phyloP scores from a whole-genome alignment of 92 coral and sea anemone genomes.

The Desmophyllum pertusum region DNA sequence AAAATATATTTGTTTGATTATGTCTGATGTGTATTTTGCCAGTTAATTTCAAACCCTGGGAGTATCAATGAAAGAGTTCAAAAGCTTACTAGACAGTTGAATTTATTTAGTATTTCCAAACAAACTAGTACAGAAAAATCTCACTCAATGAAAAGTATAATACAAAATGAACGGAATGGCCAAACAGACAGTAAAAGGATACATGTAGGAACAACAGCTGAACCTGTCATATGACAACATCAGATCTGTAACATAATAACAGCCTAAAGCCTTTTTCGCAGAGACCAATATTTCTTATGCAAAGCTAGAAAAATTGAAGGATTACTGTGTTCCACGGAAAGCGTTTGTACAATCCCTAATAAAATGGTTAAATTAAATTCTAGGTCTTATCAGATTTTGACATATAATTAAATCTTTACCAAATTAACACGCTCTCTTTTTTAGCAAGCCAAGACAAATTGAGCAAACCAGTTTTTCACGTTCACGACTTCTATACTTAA shows the following conservation, averaged over 20 bases:
- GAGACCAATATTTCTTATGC: too few relatives aligned
- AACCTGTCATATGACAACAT: neutral
- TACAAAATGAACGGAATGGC: neutral
- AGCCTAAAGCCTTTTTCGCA: neutral
- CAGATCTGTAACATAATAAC: neutral
- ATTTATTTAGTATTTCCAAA: neutral
- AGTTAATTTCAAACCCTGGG: neutral
- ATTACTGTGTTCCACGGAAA: neutral
- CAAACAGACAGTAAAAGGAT: neutral
- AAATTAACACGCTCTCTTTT: neutral
- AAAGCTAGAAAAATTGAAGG: neutral
- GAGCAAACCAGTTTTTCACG: neutral
- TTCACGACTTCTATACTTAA: neutral
- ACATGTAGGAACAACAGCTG: neutral
- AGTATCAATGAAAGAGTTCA: neutral
- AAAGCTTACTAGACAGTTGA: neutral
- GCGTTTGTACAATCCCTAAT: neutral
- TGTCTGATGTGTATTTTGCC: neutral
- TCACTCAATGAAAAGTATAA: neutral
- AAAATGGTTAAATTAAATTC: conserved; percentile 4
- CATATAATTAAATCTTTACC: neutral
- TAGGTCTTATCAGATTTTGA: conserved; percentile 1
- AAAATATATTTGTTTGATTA: neutral
- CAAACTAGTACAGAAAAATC: neutral
- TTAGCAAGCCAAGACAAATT: conserved; percentile 5